Conservation (phyloP, 1,140 invertebrate species). For the Archivesica marissinica region DNA sequence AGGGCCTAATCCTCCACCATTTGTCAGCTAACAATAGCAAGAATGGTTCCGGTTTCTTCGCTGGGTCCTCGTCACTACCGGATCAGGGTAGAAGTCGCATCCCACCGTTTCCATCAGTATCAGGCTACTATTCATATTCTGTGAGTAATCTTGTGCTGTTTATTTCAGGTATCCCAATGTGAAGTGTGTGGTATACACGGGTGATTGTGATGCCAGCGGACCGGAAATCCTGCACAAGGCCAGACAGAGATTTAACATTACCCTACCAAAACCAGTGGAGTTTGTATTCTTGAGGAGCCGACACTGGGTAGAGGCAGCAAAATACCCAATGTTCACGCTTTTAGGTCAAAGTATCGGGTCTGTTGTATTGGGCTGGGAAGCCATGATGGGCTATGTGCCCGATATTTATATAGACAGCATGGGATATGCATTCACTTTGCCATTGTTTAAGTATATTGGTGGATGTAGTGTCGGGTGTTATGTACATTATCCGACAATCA, state of each 20-base stretch:
- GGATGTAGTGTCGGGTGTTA: conserved; percentile 92
- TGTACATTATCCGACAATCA: conserved; percentile 98
- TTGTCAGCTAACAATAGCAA: too few species aligned
- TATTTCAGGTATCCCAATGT: conserved; percentile 82
- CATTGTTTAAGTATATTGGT: conserved; percentile 88
- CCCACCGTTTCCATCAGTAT: too few species aligned
- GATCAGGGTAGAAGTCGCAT: too few species aligned
- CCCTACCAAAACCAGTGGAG: conserved; percentile 86
- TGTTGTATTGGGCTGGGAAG: conserved; percentile 94
- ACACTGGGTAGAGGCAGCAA: conserved; percentile 91
- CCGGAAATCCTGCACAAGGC: conserved; percentile 91
- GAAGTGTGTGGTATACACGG: conserved; percentile 93
- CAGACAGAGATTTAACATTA: conserved; percentile 92
- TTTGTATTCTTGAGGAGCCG: conserved; percentile 92
- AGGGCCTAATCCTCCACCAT: too few species aligned
- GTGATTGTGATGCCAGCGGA: conserved; percentile 91
- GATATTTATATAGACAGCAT: conserved; percentile 98
- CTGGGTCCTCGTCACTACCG: too few species aligned
- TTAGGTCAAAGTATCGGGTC: conserved; percentile 97
- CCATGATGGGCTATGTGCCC: conserved; percentile 88
- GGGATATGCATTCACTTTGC: conserved; percentile 97
- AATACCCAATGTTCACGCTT: conserved; percentile 96
- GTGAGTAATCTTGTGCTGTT: too few species aligned
- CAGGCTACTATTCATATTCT: too few species aligned
- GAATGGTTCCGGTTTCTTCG: too few species aligned